These are phyloP conservation scores for Lypha dubia DNA, from an alignment of 2,888 invertebrate genomes.

Conservation along the genomic window DNA sequence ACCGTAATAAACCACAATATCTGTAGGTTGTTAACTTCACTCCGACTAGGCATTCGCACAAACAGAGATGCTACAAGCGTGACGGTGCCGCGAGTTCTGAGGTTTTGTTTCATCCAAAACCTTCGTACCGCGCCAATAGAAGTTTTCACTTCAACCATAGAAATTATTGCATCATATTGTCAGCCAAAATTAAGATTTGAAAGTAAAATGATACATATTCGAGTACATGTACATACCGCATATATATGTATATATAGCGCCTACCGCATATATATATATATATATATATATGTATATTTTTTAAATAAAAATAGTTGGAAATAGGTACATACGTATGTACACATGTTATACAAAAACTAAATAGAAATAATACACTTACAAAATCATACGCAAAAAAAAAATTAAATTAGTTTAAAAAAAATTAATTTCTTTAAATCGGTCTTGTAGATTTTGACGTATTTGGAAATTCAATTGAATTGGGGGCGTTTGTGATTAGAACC, in stretches of 20 bases:
- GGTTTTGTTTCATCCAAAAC: no score
- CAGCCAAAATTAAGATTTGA: no score
- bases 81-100: no score
- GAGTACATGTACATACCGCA: no score
- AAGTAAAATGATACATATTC: no score
- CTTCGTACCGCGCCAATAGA: no score
- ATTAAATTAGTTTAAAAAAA: constrained; percentile 16
- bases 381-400: constrained; percentile 27
- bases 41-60: no score
- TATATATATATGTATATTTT: not conserved
- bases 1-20: no score
- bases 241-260: not conserved
- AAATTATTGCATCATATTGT: no score
- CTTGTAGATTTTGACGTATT: constrained; percentile 50
- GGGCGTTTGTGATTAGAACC: constrained; percentile 70
- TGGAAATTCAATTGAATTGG: constrained; percentile 67
- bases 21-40: no score
- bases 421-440: constrained; percentile 23
- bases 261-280: not conserved
- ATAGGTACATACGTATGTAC: not conserved
- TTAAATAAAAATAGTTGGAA: constrained; percentile 20
- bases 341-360: constrained; percentile 6
- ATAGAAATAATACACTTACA: constrained; percentile 42
- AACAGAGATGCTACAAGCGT: no score
- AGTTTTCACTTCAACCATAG: no score